phyloP scores from a whole-genome alignment of 2,888 invertebrate species.

The Pseudococcus jackbeardsleyi region DNA sequence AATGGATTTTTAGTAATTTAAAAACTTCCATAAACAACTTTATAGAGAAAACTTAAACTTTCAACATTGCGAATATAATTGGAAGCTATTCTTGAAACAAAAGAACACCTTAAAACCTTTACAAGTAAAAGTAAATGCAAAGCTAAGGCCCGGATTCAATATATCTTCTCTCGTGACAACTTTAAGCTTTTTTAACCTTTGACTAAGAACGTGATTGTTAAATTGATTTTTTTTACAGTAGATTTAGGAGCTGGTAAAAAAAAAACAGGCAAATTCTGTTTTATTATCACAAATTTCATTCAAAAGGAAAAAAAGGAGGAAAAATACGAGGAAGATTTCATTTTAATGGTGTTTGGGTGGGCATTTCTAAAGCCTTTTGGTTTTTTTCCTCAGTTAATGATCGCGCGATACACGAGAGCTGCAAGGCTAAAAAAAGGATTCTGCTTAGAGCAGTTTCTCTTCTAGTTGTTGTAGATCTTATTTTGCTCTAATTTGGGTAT shows the following conservation, averaged over 20 bases:
- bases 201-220: constrained; percentile 7
- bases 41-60: neutral
- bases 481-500: neutral
- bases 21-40: constrained; percentile 31
- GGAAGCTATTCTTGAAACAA: constrained; percentile 16
- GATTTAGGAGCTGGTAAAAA: neutral
- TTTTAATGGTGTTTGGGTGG: constrained; percentile 14
- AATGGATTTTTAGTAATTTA: constrained; percentile 23
- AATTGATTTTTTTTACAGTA: neutral
- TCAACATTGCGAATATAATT: constrained; percentile 37
- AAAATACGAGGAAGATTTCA: neutral
- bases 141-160: constrained; percentile 6
- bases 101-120: constrained; percentile 24
- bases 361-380: neutral
- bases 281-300: neutral
- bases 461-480: neutral
- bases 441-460: neutral
- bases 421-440: neutral
- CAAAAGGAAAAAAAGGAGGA: neutral
- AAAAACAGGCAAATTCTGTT: neutral
- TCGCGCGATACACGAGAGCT: neutral
- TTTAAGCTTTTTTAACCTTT: constrained; percentile 42
- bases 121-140: constrained; percentile 19
- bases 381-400: neutral
- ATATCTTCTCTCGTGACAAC: constrained; percentile 38